Evolutionary conservation across 2,113 vertebrate species (phyloP).

Genomic region (Chiloscyllium plagiosum): DNA sequence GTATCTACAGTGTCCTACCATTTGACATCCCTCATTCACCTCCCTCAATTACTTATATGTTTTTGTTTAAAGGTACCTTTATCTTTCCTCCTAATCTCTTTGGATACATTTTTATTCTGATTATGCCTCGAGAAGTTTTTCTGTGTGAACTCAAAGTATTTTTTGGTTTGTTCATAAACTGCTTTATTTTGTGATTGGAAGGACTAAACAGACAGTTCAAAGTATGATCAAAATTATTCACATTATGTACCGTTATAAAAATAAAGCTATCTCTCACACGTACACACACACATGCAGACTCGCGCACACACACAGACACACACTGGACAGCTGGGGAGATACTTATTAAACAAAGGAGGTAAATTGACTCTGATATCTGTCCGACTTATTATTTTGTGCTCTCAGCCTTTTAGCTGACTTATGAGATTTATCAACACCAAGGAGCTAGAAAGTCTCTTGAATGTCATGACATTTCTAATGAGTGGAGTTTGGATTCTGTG

Average conservation of each 20-base stretch:
- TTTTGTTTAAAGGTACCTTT: not conserved
- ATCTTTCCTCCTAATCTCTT: not conserved
- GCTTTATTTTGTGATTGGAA: not conserved
- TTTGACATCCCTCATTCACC: not conserved
- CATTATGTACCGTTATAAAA: not conserved
- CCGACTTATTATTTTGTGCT: not conserved
- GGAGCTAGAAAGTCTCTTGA: not conserved
- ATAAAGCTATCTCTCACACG: not conserved
- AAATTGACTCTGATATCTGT: not conserved
- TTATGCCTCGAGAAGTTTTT: not conserved
- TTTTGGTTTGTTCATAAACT: not conserved
- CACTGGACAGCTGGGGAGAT: not conserved
- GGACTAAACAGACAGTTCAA: not conserved
- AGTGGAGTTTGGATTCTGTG: not conserved
- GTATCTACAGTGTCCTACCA: not conserved
- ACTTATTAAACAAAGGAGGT: not conserved
- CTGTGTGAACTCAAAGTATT: not conserved
- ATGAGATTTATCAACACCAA: not conserved
- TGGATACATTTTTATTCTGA: not conserved
- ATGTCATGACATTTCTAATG: not conserved
- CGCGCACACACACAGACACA: not conserved
- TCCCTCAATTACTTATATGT: not conserved
- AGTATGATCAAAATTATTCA: not conserved
- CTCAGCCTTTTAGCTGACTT: not conserved
- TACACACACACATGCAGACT: too few species aligned